Percentiles rank a stretch among this genome's conserved stretches.
Evolutionary conservation across 1,140 invertebrate species (phyloP).

Genomic region (Elysia chlorotica): DNA sequence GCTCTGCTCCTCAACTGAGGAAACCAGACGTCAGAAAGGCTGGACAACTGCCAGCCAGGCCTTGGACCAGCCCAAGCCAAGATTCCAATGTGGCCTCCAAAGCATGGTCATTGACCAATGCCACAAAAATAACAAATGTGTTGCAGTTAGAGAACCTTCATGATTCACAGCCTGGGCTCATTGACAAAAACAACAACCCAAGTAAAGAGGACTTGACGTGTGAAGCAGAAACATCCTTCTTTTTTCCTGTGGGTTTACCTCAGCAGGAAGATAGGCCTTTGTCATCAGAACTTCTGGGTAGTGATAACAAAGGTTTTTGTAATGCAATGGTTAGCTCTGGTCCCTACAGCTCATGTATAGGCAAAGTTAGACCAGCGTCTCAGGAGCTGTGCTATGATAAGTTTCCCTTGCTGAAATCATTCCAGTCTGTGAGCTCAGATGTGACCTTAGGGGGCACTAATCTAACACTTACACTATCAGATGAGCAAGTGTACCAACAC

Average conservation of each 20-base stretch:
- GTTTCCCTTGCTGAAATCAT: slow-evolving; percentile 1
- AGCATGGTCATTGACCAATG: not conserved
- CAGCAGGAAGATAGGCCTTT: not conserved
- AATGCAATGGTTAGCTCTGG: not conserved
- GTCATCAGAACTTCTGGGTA: not conserved
- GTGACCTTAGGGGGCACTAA: slow-evolving; percentile 6
- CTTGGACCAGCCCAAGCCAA: not conserved
- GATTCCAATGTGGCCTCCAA: not conserved
- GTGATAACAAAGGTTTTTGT: not conserved
- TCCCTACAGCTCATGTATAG: not conserved
- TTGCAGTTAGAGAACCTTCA: not conserved
- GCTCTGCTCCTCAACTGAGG: slow-evolving; percentile 21
- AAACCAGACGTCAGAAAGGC: not conserved
- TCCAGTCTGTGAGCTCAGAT: slow-evolving; percentile 16
- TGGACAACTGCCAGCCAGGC: slow-evolving; percentile 2
- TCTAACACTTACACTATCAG: slow-evolving; percentile 1
- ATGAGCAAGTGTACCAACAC: too few species aligned
- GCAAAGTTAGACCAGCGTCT: slow-evolving; percentile 1
- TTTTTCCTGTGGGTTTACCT: not conserved
- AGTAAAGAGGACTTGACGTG: too few species aligned
- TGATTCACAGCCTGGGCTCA: not conserved
- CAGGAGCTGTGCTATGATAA: not conserved
- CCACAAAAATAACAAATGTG: too few species aligned
- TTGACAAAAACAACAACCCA: too few species aligned
- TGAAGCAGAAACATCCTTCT: not conserved